phyloP scores from a whole-genome alignment of 2,113 vertebrate genomes.

The Misgurnus anguillicaudatus region DNA sequence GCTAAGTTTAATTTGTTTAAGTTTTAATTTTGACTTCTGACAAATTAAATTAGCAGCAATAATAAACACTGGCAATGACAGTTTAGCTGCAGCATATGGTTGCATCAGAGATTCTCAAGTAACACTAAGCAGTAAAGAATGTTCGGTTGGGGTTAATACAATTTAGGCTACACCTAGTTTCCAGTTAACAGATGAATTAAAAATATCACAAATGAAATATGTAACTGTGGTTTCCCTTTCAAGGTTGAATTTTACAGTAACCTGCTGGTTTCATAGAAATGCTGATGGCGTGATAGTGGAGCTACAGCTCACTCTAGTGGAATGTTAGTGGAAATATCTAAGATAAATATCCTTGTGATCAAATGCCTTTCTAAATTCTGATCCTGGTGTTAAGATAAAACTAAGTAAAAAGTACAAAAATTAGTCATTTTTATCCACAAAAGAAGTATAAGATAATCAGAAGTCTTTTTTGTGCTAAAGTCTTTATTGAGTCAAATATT shows the following conservation, averaged over 20 bases:
- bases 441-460: neutral
- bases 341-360: neutral
- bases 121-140: too few species aligned
- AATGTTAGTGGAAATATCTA: neutral
- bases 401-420: neutral
- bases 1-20: neutral
- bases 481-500: too few species aligned
- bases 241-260: constrained; percentile 7
- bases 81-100: too few species aligned
- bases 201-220: neutral
- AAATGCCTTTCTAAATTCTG: neutral
- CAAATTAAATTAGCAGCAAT: too few species aligned
- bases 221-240: constrained; percentile 4
- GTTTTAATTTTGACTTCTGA: too few species aligned
- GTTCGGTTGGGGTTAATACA: neutral
- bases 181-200: constrained; percentile 14
- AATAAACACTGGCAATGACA: too few species aligned
- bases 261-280: neutral
- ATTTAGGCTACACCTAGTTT: neutral
- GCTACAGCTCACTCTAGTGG: constrained; percentile 54
- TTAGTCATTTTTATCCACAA: neutral
- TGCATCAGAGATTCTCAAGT: too few species aligned
- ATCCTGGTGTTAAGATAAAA: neutral
- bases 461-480: too few species aligned
- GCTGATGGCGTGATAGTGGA: constrained; percentile 28